Percentiles rank a stretch among this genome's conserved stretches.
Evolutionary conservation across 1,140 invertebrate genomes (phyloP).

Genomic region (Temnothorax longispinosus): DNA sequence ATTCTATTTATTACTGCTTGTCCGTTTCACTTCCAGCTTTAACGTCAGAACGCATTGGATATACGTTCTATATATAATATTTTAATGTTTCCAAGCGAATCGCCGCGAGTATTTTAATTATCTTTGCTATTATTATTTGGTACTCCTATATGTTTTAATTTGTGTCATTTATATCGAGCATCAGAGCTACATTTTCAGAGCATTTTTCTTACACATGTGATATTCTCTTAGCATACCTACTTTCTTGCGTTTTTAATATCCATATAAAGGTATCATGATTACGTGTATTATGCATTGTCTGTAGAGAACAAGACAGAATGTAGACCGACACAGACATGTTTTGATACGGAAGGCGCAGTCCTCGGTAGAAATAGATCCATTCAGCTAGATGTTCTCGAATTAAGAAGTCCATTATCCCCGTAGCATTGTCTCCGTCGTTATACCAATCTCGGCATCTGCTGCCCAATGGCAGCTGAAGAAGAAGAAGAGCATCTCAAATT

Average conservation of each 20-base stretch:
- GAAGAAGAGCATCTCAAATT: constrained; percentile 72
- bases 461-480: constrained; percentile 70
- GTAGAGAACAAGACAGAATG: background rate
- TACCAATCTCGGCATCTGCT: constrained; percentile 72
- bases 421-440: constrained; percentile 65
- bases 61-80: background rate
- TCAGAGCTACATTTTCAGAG: constrained; percentile 22
- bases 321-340: background rate
- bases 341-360: background rate
- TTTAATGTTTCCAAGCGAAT: background rate
- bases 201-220: background rate
- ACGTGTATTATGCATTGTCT: background rate
- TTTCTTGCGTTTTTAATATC: background rate
- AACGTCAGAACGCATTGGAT: background rate
- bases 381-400: constrained; percentile 62
- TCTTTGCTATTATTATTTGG: constrained; percentile 4
- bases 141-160: background rate
- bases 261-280: background rate
- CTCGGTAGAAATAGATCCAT: constrained; percentile 18
- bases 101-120: constrained; percentile 45
- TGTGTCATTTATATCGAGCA: background rate
- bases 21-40: background rate
- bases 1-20: constrained; percentile 6
- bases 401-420: constrained; percentile 70
- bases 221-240: background rate